Conservation (phyloP, 2,888 invertebrate genomes). For the Ennomos erosarius region DNA sequence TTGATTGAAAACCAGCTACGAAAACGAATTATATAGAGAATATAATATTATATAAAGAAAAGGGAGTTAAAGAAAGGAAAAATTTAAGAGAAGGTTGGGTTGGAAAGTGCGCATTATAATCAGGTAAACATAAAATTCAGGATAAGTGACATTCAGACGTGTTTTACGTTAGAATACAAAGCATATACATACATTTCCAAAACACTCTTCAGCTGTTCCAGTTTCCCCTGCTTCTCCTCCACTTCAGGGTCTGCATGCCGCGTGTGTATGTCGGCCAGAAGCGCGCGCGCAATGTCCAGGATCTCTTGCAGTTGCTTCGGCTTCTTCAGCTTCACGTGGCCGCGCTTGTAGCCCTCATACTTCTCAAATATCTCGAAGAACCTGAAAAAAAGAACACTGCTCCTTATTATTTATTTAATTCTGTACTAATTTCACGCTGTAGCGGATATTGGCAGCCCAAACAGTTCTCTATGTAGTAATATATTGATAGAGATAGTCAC, state of each 20-base stretch:
- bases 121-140: too few relatives aligned
- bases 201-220: slow-evolving; percentile 98
- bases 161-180: too few relatives aligned
- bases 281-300: slow-evolving; percentile 96
- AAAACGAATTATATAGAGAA: too few relatives aligned
- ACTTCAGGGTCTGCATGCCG: slow-evolving; percentile 95
- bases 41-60: too few relatives aligned
- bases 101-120: too few relatives aligned
- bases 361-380: slow-evolving; percentile 99
- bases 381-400: slow-evolving; percentile 72
- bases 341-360: slow-evolving; percentile 97
- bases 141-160: too few relatives aligned
- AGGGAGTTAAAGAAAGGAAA: too few relatives aligned
- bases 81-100: too few relatives aligned
- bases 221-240: slow-evolving; percentile 98
- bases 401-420: slow-evolving; percentile 26
- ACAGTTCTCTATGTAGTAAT: too few relatives aligned
- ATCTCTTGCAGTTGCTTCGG: slow-evolving; percentile 99
- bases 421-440: not conserved
- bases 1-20: too few relatives aligned
- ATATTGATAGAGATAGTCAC: too few relatives aligned
- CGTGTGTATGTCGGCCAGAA: slow-evolving; percentile 95
- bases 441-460: too few relatives aligned
- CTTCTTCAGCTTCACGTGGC: slow-evolving; percentile 98
- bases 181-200: slow-evolving; percentile 95